Base-by-base conservation (phyloP, 2,888 invertebrate genomes). In the Lottia gigantea region DNA sequence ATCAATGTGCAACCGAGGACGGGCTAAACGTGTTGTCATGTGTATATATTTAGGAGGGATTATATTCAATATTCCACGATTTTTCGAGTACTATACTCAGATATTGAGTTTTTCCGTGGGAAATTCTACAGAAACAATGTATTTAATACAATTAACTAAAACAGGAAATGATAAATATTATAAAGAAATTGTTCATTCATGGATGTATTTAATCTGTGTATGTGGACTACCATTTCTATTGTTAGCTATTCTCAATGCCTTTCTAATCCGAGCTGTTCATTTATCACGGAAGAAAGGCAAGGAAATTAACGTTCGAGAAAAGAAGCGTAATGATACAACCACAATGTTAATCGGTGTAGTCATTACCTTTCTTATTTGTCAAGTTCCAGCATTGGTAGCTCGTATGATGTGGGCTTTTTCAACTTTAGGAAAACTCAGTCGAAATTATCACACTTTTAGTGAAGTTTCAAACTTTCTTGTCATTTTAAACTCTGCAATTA, bases 301-400 rank as follows among this genome's bases (percentile, higher is more conserved):
- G 47, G 78, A 82, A 68, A 85, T 88, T 12, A 86, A 86, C 73
- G 83, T 84, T 0, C 80, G 82, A 23, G 87, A 88, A 74, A 82
- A 82, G 65, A 83, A 84, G 49, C 80, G 88, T 16, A 88, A 86
- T 71, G 88, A 89, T 75, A 88, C 88, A 0, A 89, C 88, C 1
- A 76, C 88, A 47, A 89, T 89, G 88, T 80, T 89, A 19, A 88
- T 88, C 45, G 84, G 88, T 25, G 88, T 89, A 8, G 83, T 89
- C 55, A 77, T 87, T n/a, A 80, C 88, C 64, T 89, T 88, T 79
- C 84, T 89, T 68, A 82, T 86, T 23, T 88, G 88, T 73, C 88
- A 88, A 77, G 86, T 85, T 46, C 88, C 88, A 12, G 88, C 88
- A 0, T 80, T 88, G n/a, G 83, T 87, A 11, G 85, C 86, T 1